Conservation (phyloP, 2,888 invertebrate species). For the Apodemia mormo region DNA sequence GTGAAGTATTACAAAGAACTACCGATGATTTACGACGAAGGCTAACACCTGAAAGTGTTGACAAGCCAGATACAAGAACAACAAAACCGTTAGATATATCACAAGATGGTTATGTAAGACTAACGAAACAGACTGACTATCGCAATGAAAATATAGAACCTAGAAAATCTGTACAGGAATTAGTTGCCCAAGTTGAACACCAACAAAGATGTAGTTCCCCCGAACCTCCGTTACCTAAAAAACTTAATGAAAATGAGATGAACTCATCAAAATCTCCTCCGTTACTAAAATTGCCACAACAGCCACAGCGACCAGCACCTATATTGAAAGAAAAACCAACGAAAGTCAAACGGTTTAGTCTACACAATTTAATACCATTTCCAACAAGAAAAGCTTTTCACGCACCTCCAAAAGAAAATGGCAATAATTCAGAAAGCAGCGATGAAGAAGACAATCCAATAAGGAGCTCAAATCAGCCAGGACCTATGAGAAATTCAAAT, state of each 20-base stretch:
- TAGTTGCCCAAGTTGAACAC: constrained; percentile 83
- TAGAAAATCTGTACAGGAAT: constrained; percentile 83
- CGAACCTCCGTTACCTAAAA: constrained; percentile 58
- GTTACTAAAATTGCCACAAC: constrained; percentile 67
- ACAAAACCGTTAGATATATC: constrained; percentile 69
- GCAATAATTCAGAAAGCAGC: constrained; percentile 81
- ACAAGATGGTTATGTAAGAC: constrained; percentile 75
- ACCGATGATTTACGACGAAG: constrained; percentile 71
- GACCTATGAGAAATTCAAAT: constrained; percentile 80
- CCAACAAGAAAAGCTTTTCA: constrained; percentile 77
- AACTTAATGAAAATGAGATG: constrained; percentile 60
- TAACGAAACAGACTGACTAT: constrained; percentile 62
- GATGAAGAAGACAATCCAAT: constrained; percentile 80
- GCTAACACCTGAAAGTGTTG: constrained; percentile 59
- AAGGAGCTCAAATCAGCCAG: constrained; percentile 70
- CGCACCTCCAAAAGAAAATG: constrained; percentile 70
- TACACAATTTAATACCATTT: constrained; percentile 77
- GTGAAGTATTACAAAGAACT: constrained; percentile 73
- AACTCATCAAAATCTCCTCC: constrained; percentile 48
- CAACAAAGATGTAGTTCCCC: constrained; percentile 68
- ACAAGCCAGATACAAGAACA: constrained; percentile 62
- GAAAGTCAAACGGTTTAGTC: constrained; percentile 74
- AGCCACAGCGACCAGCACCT: constrained; percentile 72
- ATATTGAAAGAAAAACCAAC: constrained; percentile 73
- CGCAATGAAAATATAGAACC: constrained; percentile 54